Conservation (phyloP, 1,140 invertebrate species). For the Pseudoatta argentina region DNA sequence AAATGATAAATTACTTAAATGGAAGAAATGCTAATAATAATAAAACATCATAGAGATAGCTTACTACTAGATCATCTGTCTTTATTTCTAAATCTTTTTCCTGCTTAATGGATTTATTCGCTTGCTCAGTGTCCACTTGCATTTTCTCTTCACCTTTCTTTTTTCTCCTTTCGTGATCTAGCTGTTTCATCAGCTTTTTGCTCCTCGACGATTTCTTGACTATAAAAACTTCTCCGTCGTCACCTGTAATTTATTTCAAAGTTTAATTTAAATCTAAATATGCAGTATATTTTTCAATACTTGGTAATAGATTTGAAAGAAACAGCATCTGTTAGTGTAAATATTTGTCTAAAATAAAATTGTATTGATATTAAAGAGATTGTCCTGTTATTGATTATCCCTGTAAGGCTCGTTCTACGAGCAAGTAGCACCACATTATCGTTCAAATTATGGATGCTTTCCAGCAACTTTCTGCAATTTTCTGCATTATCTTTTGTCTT, state of each 20-base stretch:
- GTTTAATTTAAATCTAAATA: constrained; percentile 11
- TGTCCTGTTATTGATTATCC: not conserved
- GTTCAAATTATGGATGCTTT: not conserved
- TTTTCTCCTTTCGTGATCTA: constrained; percentile 93
- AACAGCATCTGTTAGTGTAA: constrained; percentile 11
- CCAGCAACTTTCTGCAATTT: no score
- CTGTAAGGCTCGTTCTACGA: not conserved
- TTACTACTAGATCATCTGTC: constrained; percentile 88
- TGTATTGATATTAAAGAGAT: not conserved
- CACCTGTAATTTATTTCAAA: constrained; percentile 87
- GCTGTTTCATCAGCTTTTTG: constrained; percentile 94
- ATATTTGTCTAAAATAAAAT: constrained; percentile 19
- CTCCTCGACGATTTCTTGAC: constrained; percentile 98
- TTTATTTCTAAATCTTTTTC: constrained; percentile 88
- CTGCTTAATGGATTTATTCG: constrained; percentile 84
- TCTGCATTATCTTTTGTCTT: no score
- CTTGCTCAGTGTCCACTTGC: constrained; percentile 85
- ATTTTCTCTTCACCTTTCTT: constrained; percentile 89
- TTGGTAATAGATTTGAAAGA: constrained; percentile 10
- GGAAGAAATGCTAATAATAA: constrained; percentile 81
- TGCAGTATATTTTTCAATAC: not conserved
- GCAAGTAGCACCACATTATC: not conserved
- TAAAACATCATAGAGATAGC: constrained; percentile 85
- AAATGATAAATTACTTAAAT: constrained; percentile 64
- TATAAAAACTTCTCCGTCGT: constrained; percentile 96